A percentile compares a stretch with the other conserved stretches of the same genome.
Conservation (phyloP, 2,113 vertebrate species). For the Oostethus manadensis region DNA sequence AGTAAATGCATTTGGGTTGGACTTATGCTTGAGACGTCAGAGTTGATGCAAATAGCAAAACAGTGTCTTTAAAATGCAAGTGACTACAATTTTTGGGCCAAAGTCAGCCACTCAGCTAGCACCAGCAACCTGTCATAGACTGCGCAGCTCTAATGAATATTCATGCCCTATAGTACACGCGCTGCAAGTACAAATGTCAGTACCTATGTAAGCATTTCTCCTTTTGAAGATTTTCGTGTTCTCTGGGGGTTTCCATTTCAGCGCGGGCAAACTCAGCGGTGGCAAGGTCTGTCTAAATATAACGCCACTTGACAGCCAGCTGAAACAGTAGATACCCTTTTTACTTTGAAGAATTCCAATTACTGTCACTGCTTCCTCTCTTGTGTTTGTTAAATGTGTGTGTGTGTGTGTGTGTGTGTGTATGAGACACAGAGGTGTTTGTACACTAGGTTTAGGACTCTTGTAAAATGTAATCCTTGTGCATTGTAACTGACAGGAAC, state of each 20-base stretch:
- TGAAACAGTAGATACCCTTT: conserved; percentile 59
- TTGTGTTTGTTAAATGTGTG: conserved; percentile 18
- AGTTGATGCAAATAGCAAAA: conserved; percentile 9
- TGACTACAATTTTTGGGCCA: conserved; percentile 4
- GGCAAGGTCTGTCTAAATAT: conserved; percentile 68
- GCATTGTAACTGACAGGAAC: conserved; percentile 22
- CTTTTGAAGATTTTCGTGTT: conserved; percentile 51
- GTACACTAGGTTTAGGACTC: conserved; percentile 3
- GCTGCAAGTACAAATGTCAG: conserved; percentile 51
- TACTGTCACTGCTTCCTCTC: conserved; percentile 56
- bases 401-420: conserved; percentile 15
- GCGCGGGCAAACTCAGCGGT: conserved; percentile 54
- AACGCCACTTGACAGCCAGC: conserved; percentile 63
- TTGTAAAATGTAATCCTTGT: conserved; percentile 7
- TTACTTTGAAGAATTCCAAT: conserved; percentile 73
- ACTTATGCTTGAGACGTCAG: background rate
- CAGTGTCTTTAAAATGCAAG: background rate
- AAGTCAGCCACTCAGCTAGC: conserved; percentile 10
- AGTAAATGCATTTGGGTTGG: background rate
- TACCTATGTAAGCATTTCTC: conserved; percentile 44
- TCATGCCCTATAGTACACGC: conserved; percentile 26
- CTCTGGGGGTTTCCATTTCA: conserved; percentile 58
- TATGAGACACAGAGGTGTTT: conserved; percentile 27
- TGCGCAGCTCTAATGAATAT: conserved; percentile 14
- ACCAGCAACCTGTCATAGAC: background rate